Conservation (phyloP, 2,888 invertebrate species). For the Zygogramma bicolorata region DNA sequence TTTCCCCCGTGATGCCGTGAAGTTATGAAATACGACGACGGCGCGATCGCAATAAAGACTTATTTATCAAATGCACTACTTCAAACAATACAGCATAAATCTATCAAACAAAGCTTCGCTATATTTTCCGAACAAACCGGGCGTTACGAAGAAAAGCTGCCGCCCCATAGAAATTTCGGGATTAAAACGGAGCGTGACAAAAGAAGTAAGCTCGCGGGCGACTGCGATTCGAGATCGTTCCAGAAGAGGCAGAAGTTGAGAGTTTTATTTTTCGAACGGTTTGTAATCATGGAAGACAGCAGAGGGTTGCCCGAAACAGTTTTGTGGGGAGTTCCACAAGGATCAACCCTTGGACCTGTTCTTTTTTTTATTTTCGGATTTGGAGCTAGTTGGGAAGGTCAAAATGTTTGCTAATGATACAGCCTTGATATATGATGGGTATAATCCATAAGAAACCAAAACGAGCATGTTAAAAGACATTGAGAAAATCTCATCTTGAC, state of each 20-base stretch:
- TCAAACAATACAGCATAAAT: constrained; percentile 22
- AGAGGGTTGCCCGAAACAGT: too few species aligned
- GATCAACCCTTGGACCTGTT: too few species aligned
- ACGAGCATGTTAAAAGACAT: too few species aligned
- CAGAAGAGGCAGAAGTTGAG: background rate
- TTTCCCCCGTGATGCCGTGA: constrained; percentile 8
- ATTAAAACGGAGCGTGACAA: background rate
- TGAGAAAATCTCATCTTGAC: too few species aligned
- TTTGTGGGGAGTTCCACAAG: too few species aligned
- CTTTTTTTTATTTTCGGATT: too few species aligned
- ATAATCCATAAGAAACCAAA: too few species aligned
- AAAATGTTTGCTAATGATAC: too few species aligned
- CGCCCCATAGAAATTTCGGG: background rate
- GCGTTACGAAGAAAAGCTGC: constrained; percentile 2
- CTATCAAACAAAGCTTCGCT: constrained; percentile 21
- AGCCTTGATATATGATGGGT: too few species aligned
- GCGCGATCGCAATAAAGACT: background rate
- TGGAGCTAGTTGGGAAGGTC: too few species aligned
- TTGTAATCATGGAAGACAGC: too few species aligned
- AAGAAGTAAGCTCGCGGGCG: background rate
- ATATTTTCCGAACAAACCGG: constrained; percentile 12
- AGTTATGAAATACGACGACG: constrained; percentile 8
- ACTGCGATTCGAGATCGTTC: background rate
- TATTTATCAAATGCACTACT: constrained; percentile 22
- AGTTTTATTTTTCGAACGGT: too few species aligned